Base-by-base conservation (phyloP, 2,888 invertebrate genomes). In the Diarsia brunnea region DNA sequence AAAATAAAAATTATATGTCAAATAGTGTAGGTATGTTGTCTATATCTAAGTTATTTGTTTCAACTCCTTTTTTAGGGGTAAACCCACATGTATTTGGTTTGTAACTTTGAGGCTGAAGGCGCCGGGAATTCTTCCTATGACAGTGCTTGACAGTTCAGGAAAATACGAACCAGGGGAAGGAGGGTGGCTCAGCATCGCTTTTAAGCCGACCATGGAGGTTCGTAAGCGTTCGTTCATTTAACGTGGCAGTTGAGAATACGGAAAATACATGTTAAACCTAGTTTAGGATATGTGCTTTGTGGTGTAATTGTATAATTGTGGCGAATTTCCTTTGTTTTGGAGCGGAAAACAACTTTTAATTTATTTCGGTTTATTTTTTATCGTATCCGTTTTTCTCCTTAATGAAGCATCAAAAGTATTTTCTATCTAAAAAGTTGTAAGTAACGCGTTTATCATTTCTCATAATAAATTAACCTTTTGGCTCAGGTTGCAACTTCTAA, bases 61-160 rank as follows among this genome's bases (percentile, higher is more conserved):
- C 55, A 16, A 24, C 16, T 55, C 16, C 16, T 12, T 43, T 21
- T 75, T 90, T 84, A 97, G 97, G 24, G 97, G 97, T 8, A 95
- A 95, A 86, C 96, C 97, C 16, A 93, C 95, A 14, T 97, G 97
- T 82, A 94, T 96, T 81, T 97, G 97, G 97, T 94, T 92, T 81
- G 97, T 95, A 10, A 94, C 93, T 21, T 89, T 97, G 69, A 93
- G 88, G 73, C 80, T 93, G 43, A 95, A 92, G 90, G 92, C 90
- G 31, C 84, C 90, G 38, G 95, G 94, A 11, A 85, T 90, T 5
- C 91, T 91, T 81, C 94, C 95, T 2, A 93, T 96, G 89, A 89
- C 87, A 74, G 92, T 95, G 11, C 90, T 93, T 21, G 94, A 95
- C 51, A 91, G 88, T 84, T 95, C 96, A 12, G 97, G 97, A 12